Evolutionary conservation across 2,797 vertebrate species (phyloP), one percentile per base, ranked within the genome.

Genomic region (Pogonophryne albipinna): DNA sequence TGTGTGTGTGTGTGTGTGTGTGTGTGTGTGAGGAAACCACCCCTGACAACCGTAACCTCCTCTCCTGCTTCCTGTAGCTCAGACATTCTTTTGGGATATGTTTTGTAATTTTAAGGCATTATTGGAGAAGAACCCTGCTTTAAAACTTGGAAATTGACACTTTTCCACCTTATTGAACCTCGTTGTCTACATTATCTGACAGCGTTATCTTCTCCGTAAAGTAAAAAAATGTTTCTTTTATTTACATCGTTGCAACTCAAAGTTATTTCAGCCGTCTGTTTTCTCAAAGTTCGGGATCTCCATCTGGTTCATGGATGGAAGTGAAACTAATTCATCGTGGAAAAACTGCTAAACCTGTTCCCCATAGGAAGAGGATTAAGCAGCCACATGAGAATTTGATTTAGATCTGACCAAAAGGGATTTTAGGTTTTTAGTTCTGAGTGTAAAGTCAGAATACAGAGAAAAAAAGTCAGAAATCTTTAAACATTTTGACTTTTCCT

Each of bases 21-120:
- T 19, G 71, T 58, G 87, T 88, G 86, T 85, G 88, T 84, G 82
- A 88, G 87, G 85, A 91, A 91, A 89, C 85, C 85, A 86, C 82
- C 87, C 73, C 86, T 79, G 86, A 90, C 88, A 89, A 73, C 85
- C 85, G 19, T 80, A 75, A 58, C 84, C 77, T 82, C 84, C 76
- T 62, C 80, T 77, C 84, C 84, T 63, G 74, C 60, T 84, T 87
- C 71, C 82, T 77, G 85, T 68, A 80, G 83, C 77, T 78, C 44
- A 58, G 74, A 52, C 34, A 38, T 9, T 9, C 8, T 9, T 38
- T 38, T 2, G 6, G 34, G 34, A 38, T 38, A 38, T 34, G 34
- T 34, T 34, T 27, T 8, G 34, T 34, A 34, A 8, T 34, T 1
- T 34, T 8, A 34, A 34, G 8, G 34, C 34, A 2, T 9, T 38